phyloP scores from a whole-genome alignment of 2,113 vertebrate genomes.

The Etheostoma cragini region DNA sequence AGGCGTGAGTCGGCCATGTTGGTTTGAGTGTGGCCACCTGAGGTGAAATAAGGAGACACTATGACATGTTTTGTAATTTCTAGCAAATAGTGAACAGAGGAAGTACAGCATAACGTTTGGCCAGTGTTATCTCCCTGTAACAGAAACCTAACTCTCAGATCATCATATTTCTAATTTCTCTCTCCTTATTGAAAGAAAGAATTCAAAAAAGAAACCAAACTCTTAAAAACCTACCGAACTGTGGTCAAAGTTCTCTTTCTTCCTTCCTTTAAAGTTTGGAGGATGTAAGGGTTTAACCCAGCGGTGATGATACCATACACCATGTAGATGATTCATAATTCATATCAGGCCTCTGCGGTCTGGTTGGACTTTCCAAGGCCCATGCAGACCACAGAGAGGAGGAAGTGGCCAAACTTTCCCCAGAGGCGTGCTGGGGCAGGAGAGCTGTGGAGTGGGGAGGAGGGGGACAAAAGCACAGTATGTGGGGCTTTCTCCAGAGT shows the following conservation, averaged over 20 bases:
- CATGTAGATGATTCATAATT: constrained; percentile 60
- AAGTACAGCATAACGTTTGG: not conserved
- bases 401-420: constrained; percentile 75
- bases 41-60: not conserved
- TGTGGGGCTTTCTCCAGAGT: constrained; percentile 78
- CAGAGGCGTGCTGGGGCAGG: constrained; percentile 64
- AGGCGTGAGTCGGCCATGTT: constrained; percentile 31
- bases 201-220: not conserved
- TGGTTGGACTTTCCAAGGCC: constrained; percentile 51
- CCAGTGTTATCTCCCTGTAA: not conserved
- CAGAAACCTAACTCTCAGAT: not conserved
- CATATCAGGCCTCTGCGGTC: constrained; percentile 57
- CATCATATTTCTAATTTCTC: not conserved
- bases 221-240: not conserved
- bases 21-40: not conserved
- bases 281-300: not conserved
- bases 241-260: not conserved
- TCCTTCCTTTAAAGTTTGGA: not conserved
- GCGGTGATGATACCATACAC: constrained; percentile 18
- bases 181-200: not conserved
- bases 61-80: not conserved
- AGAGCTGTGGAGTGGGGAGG: constrained; percentile 50
- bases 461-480: constrained; percentile 85
- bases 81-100: not conserved
- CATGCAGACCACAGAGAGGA: constrained; percentile 52